These are phyloP conservation scores for Pelobates cultripes DNA, from an alignment of 2,797 vertebrate species.

Conservation along the genomic window DNA sequence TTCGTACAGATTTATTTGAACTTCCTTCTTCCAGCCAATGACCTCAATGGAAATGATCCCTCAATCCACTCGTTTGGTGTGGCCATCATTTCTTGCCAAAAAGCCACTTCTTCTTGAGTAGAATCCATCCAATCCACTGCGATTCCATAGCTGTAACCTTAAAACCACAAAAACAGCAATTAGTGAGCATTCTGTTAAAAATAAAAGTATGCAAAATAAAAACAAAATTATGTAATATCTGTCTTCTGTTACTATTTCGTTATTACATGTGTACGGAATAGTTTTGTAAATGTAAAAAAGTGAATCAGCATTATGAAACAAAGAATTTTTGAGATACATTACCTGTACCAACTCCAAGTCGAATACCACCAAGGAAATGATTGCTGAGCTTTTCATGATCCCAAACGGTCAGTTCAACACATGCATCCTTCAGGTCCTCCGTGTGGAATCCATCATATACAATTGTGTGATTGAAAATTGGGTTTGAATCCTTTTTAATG, in stretches of 20 bases:
- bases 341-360: conserved; percentile 71
- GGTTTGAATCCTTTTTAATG: conserved; percentile 70
- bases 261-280: too few species aligned
- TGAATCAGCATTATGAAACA: too few species aligned
- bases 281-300: too few species aligned
- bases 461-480: conserved; percentile 73
- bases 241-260: too few species aligned
- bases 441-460: conserved; percentile 73
- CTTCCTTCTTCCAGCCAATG: conserved; percentile 66
- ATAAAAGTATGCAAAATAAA: too few species aligned
- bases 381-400: conserved; percentile 73
- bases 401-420: conserved; percentile 73
- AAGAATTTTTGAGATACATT: not conserved
- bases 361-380: conserved; percentile 72
- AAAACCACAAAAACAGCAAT: not conserved
- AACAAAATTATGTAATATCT: too few species aligned
- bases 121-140: conserved; percentile 73
- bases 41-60: conserved; percentile 67
- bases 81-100: conserved; percentile 72
- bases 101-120: conserved; percentile 68
- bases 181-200: not conserved
- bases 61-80: conserved; percentile 70
- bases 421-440: conserved; percentile 70
- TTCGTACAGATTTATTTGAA: conserved; percentile 60
- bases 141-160: conserved; percentile 70